phyloP scores from a whole-genome alignment of 2,888 invertebrate species.

The Agelastica alni region DNA sequence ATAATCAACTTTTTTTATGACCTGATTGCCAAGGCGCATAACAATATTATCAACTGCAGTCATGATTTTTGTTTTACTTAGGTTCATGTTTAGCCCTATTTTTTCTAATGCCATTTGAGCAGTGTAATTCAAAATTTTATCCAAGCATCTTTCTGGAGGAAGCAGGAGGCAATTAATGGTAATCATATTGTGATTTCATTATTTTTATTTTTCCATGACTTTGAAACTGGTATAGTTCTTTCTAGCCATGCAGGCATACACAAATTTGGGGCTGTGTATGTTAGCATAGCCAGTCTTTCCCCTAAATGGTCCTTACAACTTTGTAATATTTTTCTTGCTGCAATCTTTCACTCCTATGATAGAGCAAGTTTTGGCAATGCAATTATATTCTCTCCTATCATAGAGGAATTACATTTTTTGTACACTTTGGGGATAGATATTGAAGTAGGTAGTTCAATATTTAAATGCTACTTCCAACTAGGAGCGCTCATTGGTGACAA shows the following conservation, averaged over 20 bases:
- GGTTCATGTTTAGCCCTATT: too few species aligned
- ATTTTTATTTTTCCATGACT: slow-evolving; percentile 37
- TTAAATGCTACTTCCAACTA: slow-evolving; percentile 30
- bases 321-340: slow-evolving; percentile 36
- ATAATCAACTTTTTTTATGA: too few species aligned
- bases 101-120: slow-evolving; percentile 8
- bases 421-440: slow-evolving; percentile 22
- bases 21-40: too few species aligned
- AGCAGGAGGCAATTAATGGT: slow-evolving; percentile 12
- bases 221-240: slow-evolving; percentile 39
- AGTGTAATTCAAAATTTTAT: slow-evolving; percentile 16
- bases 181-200: slow-evolving; percentile 32
- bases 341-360: slow-evolving; percentile 38
- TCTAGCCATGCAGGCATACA: slow-evolving; percentile 36
- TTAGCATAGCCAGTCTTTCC: slow-evolving; percentile 32
- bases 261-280: slow-evolving; percentile 39
- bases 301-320: slow-evolving; percentile 29
- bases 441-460: slow-evolving; percentile 1
- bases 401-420: slow-evolving; percentile 38
- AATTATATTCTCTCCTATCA: slow-evolving; percentile 35
- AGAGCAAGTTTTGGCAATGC: slow-evolving; percentile 39
- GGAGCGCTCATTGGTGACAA: slow-evolving; percentile 41
- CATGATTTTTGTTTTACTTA: too few species aligned
- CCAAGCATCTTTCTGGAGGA: slow-evolving; percentile 14
- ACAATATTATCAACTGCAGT: too few species aligned